Evolutionary conservation across 1,140 invertebrate species (phyloP).

Genomic region (Hormaphis cornu): DNA sequence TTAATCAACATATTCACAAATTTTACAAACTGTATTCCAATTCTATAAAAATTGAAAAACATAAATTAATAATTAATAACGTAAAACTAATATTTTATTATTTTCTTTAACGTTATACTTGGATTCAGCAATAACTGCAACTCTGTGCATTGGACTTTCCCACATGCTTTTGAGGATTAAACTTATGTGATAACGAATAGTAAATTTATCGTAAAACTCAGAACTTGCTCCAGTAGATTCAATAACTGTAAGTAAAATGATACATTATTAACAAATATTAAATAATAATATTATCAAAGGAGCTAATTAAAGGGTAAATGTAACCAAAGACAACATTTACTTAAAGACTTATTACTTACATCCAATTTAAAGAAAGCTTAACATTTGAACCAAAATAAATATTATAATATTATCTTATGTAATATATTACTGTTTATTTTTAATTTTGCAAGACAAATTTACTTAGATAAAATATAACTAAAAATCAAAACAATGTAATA

Average conservation of each 20-base stretch:
- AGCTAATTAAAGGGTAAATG: no score
- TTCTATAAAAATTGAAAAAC: slow-evolving; percentile 41
- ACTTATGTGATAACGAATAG: slow-evolving; percentile 94
- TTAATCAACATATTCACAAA: slow-evolving; percentile 99
- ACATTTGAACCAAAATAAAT: no score
- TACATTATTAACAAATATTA: no score
- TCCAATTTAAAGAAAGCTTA: no score
- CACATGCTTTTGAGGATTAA: slow-evolving; percentile 87
- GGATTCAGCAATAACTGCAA: slow-evolving; percentile 71
- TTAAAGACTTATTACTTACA: no score
- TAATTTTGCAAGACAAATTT: no score
- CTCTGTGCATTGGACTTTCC: slow-evolving; percentile 57
- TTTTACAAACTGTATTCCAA: slow-evolving; percentile 88
- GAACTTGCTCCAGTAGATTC: slow-evolving; percentile 94
- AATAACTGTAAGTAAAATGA: slow-evolving; percentile 59
- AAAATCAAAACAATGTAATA: no score
- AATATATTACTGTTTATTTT: no score
- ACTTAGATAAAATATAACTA: no score
- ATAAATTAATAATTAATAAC: not conserved
- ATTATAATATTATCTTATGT: no score
- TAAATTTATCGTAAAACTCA: slow-evolving; percentile 99
- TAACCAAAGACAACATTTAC: no score
- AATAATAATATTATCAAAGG: no score
- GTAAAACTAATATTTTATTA: not conserved
- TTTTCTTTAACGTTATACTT: slow-evolving; percentile 42